Base-by-base conservation (phyloP, 1,140 invertebrate species). In the Hypsibius dujardini region DNA sequence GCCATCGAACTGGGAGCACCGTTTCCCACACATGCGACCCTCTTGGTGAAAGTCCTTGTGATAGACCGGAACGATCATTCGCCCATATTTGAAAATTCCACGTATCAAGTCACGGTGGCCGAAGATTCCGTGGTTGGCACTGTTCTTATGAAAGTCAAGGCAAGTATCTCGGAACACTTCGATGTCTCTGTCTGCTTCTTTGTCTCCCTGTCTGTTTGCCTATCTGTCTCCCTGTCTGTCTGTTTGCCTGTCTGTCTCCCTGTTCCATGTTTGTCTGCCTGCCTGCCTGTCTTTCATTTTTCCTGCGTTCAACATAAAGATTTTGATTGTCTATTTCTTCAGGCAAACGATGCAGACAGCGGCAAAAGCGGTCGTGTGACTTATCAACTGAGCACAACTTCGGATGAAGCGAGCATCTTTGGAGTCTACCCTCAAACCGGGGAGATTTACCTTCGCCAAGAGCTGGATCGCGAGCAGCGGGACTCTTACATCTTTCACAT, bases 51-150 rank as follows among this genome's bases (percentile, higher is more conserved):
- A 40, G 91, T 96, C 78, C 85, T 89, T 75, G 89, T 98, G 0
- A 94, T 93, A 78, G 94, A 96, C 78, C 88, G 91, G 0, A 95
- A 95, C 80, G 92, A 96, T 78, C 90, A 92, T 79, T 89, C 92
- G 76, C 91, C 91, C 1, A 89, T 91, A 1, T 95, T 95, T 77
- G 90, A 92, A 78, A 91, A 93, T 79, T 90, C 87, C 71, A 89
- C 92, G 78, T 95, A 94, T 80, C 88, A 89, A 0, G 86, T 89
- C 0, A 85, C 91, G 1, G 80, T 96, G 2, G 90, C 88, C 75
- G 92, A 96, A 80, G 80, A 90, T 1, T 86, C 89, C 1, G 89
- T 90, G 0, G 81, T 88, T 40, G 91, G 91, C 1, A 90, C 3
- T 42, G 62, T 67, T 42, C 7, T 67, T 42, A 3, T 67, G 7